Base-by-base conservation (phyloP, 1,140 invertebrate genomes). In the Coenobita brevimanus region DNA sequence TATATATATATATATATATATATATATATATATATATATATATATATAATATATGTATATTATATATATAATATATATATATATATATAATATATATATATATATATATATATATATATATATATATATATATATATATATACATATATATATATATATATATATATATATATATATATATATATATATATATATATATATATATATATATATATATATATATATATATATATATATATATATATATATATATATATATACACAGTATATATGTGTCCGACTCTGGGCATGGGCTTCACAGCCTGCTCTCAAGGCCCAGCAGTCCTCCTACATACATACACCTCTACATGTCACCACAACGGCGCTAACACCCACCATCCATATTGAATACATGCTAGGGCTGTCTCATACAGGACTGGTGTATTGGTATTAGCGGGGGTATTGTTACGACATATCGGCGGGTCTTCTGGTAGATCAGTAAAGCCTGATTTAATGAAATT, bases 71-170 rank as follows among this genome's bases (percentile, higher is more conserved):
- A 8, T 6, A 24, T 6, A 8, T 4, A 10, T 10, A 24, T 67
- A 24, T 6, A 24, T 6, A 6, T 6, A n/a, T n/a, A 67, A 24
- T 50, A 17, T 50, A 50, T 17, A 50, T 8, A 50, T 8, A n/a
- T n/a, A n/a, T n/a, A n/a, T n/a, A 43, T 67, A 41, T 38, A 38
- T 64, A 69, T 17, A 69, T 69, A 69, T 69, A 67, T 69, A 3
- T 38, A 69, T 69, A 67, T 67, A 62, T 67, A 43, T 62, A 82
- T 36, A 67, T 3, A 67, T 38, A 38, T 64, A 82, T 64, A 64
- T 64, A 38, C 30, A 82, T 64, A 82, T 64, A 62, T 82, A 64
- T 82, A 82, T 64, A 81, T 81, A 81, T 62, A 81, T 81, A 81
- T 62, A 62, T 81, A 62, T 62, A 81, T 81, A 81, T 62, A 62